Conservation (phyloP, 64 coral and sea anemone genomes). For the Porites australiensis region DNA sequence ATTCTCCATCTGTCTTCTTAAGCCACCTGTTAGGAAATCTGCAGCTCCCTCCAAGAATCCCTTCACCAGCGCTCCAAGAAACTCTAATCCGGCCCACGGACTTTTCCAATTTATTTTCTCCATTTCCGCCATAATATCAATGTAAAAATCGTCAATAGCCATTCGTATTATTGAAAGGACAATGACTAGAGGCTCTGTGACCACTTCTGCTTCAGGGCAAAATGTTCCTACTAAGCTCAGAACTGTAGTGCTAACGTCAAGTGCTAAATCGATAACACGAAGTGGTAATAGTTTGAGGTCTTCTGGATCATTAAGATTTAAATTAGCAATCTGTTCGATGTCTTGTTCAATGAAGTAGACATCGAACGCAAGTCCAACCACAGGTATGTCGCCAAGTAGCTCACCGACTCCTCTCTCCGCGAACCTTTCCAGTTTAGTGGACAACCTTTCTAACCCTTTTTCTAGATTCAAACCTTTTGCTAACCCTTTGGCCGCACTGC, state of each 20-base stretch:
- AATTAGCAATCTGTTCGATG: conserved; percentile 31
- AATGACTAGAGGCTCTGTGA: conserved; percentile 60
- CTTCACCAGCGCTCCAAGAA: conserved; percentile 34
- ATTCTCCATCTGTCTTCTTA: conserved; percentile 49
- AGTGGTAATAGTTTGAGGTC: conserved; percentile 44
- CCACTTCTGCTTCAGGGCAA: conserved; percentile 70
- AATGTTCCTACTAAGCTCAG: conserved; percentile 64
- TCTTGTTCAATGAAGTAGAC: conserved; percentile 77
- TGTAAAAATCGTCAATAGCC: conserved; percentile 77
- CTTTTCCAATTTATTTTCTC: conserved; percentile 57
- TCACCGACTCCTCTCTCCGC: conserved; percentile 57
- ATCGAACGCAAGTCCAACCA: conserved; percentile 59
- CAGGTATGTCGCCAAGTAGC: conserved; percentile 56
- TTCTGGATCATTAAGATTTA: conserved; percentile 53
- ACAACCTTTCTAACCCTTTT: conserved; percentile 11
- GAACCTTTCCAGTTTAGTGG: conserved; percentile 48
- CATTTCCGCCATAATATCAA: conserved; percentile 68
- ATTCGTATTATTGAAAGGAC: conserved; percentile 75
- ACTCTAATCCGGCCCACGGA: conserved; percentile 57
- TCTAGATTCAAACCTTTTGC: conserved; percentile 51
- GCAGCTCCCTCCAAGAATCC: conserved; percentile 60
- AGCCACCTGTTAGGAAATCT: conserved; percentile 64
- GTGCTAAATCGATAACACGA: conserved; percentile 42
- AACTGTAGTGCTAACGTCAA: conserved; percentile 57
- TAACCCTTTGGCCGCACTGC: background rate